phyloP scores from a whole-genome alignment of 2,888 invertebrate species.

The Oscheius sp. region DNA sequence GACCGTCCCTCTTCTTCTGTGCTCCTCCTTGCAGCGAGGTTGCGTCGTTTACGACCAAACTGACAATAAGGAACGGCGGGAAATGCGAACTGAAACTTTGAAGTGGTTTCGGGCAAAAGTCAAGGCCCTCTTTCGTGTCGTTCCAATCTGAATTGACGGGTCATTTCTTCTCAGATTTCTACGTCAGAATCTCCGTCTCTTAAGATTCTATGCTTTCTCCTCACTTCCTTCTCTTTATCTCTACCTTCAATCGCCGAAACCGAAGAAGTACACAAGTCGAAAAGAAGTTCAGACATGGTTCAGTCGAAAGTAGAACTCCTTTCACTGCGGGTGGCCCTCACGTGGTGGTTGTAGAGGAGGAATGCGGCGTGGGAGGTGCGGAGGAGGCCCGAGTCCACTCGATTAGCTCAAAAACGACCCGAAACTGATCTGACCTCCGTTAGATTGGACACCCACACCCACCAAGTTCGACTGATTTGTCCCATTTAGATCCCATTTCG shows the following conservation, averaged over 20 bases:
- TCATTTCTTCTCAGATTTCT: not conserved
- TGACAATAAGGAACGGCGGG: too few relatives aligned
- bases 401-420: slow-evolving; percentile 1
- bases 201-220: not conserved
- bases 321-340: slow-evolving; percentile 8
- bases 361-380: not conserved
- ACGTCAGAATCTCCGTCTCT: not conserved
- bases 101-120: too few relatives aligned
- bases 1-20: not conserved
- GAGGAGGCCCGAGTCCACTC: not conserved
- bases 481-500: not conserved
- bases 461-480: not conserved
- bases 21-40: too few relatives aligned
- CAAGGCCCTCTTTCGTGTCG: not conserved
- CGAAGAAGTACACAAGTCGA: not conserved
- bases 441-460: not conserved
- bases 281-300: slow-evolving; percentile 8
- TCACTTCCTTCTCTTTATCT: slow-evolving; percentile 11
- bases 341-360: slow-evolving; percentile 3
- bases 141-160: not conserved
- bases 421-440: not conserved
- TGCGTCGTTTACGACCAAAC: too few relatives aligned
- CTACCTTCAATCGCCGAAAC: slow-evolving; percentile 8
- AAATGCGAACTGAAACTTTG: too few relatives aligned
- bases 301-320: not conserved